Evolutionary conservation across 1,140 invertebrate species (phyloP).

Genomic region (Pararge aegeria): DNA sequence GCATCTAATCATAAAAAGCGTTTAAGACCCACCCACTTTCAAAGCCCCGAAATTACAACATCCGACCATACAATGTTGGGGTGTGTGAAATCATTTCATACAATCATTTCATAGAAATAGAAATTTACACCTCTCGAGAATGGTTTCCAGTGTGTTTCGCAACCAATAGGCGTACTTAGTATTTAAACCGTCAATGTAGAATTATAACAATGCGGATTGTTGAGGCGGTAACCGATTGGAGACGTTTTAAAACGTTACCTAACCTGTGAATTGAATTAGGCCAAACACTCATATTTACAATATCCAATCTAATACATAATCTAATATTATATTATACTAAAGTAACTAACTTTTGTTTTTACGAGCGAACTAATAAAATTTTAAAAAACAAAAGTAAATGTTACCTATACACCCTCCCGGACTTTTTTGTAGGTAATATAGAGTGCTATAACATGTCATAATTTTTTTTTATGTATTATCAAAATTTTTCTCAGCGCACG

Average conservation of each 20-base stretch:
- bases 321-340: too few relatives aligned
- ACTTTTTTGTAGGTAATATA: too few relatives aligned
- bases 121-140: not conserved
- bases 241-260: not conserved
- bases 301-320: too few relatives aligned
- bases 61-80: not conserved
- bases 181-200: slow-evolving; percentile 7
- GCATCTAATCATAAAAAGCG: not conserved
- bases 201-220: slow-evolving; percentile 12
- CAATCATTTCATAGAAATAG: not conserved
- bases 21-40: not conserved
- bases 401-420: too few relatives aligned
- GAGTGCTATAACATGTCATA: too few relatives aligned
- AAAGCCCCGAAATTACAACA: not conserved
- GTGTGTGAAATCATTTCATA: not conserved
- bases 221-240: not conserved
- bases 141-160: not conserved
- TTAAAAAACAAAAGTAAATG: too few relatives aligned
- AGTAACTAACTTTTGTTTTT: too few relatives aligned
- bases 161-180: slow-evolving; percentile 9
- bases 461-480: too few relatives aligned
- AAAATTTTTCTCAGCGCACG: too few relatives aligned
- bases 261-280: not conserved
- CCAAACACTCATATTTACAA: too few relatives aligned
- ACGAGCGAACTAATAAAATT: too few relatives aligned